Percentiles rank a stretch among this genome's conserved stretches.
These are phyloP conservation scores for Solea senegalensis DNA, from an alignment of 2,113 vertebrate genomes.

Conservation along the genomic window DNA sequence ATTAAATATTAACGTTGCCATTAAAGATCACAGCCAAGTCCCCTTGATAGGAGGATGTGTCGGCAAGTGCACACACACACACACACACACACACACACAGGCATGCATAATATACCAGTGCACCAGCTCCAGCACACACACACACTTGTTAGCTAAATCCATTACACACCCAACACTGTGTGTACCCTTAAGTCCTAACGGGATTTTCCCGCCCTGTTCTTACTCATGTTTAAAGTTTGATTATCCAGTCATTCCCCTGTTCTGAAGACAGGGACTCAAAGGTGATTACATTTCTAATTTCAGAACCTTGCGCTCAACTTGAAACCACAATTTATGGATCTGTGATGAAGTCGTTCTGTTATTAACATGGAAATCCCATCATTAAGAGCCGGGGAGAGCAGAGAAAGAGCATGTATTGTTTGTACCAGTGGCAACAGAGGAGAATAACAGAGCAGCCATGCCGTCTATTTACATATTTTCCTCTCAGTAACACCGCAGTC, in stretches of 20 bases:
- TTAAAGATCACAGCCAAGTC: slow-evolving; percentile 73
- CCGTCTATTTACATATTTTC: slow-evolving; percentile 8
- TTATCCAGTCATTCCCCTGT: slow-evolving; percentile 41
- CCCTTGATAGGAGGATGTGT: slow-evolving; percentile 51
- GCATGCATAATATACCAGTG: slow-evolving; percentile 46
- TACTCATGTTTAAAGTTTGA: slow-evolving; percentile 68
- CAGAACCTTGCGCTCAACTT: slow-evolving; percentile 40
- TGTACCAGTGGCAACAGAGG: not conserved
- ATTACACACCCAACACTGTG: slow-evolving; percentile 53
- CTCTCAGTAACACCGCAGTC: not conserved
- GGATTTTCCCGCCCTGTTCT: slow-evolving; percentile 24
- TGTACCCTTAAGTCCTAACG: slow-evolving; percentile 57
- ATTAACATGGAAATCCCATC: slow-evolving; percentile 53
- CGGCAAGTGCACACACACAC: slow-evolving; percentile 19
- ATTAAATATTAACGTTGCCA: slow-evolving; percentile 77
- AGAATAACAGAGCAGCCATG: not conserved
- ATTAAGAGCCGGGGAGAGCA: slow-evolving; percentile 7
- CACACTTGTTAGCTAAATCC: slow-evolving; percentile 55
- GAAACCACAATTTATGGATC: slow-evolving; percentile 53
- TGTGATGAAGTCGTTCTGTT: slow-evolving; percentile 54
- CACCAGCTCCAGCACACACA: slow-evolving; percentile 8
- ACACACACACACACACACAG: slow-evolving; percentile 24
- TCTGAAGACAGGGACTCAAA: slow-evolving; percentile 30
- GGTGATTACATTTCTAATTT: slow-evolving; percentile 64
- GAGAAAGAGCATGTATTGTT: slow-evolving; percentile 9